phyloP scores from a whole-genome alignment of 1,140 invertebrate genomes.

The Caenorhabditis elegans region WBcel235 BX284604.4:11753501-11754000 shows the following conservation, averaged over 20 bases:
- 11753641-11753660: conserved; percentile 17
- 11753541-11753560: conserved; percentile 4
- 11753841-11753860: not conserved
- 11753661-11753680: conserved; percentile 19
- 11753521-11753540: not conserved
- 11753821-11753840: not conserved
- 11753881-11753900: too few relatives aligned
- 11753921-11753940: too few relatives aligned
- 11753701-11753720: not conserved
- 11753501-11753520: not conserved
- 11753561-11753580: not conserved
- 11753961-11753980: too few relatives aligned
- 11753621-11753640: not conserved
- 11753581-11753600: conserved; percentile 7
- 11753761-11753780: not conserved
- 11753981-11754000: too few relatives aligned
- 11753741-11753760: not conserved
- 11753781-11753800: conserved; percentile 8
- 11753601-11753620: not conserved
- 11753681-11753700: conserved; percentile 7
- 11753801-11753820: not conserved
- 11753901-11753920: too few relatives aligned
- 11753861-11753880: too few relatives aligned
- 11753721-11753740: not conserved
- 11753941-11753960: too few relatives aligned